Base-by-base conservation (phyloP, 1,140 invertebrate genomes). In the Hylaeus volcanicus region DNA sequence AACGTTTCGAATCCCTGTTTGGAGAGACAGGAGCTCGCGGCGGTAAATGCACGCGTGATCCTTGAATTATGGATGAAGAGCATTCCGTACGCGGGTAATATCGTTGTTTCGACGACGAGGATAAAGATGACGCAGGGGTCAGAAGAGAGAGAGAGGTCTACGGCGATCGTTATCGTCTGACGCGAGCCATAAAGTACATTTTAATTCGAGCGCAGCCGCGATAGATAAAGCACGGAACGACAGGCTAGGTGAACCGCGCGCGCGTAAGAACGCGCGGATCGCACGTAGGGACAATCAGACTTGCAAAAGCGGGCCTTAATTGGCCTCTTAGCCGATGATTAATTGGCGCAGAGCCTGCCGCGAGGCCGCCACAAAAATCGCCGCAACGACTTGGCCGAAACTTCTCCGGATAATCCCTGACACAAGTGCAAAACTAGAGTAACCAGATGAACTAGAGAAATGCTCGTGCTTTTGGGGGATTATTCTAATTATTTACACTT, bases 281-380 rank as follows among this genome's bases (percentile, higher is more conserved):
- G 85, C 84, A 88, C 88, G 85, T 82, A 86, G 64, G 81, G 83
- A 90, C 89, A 90, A 90, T 90, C 89, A 88, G 89, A 90, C 88
- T 89, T 90, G 89, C 89, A 89, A 90, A 90, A 89, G 86, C 82
- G 79, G 70, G 43, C 64, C 82, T 85, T 90, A 90, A 90, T 90
- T 90, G 89, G 88, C 71, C 81, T 79, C 85, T 88, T 90, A 90
- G 84, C 79, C 75, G 87, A 90, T 90, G 89, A 90, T 90, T 90
- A 90, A 90, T 90, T 83, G 87, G 60, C 72, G 74, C 76, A 72
- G 71, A 82, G 80, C 66, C 61, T 41, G 26, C 26, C 65, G 58
- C 65, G 48, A 61, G 11, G 14, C 45, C 11, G 5, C 14, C 75
- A 77, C 77, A 37, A 66, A 66, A 5, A 43, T 39, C 3, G 11